Evolutionary conservation across 1,140 invertebrate species (phyloP), one percentile per base, ranked within the genome.

Genomic region (Halesus radiatus): DNA sequence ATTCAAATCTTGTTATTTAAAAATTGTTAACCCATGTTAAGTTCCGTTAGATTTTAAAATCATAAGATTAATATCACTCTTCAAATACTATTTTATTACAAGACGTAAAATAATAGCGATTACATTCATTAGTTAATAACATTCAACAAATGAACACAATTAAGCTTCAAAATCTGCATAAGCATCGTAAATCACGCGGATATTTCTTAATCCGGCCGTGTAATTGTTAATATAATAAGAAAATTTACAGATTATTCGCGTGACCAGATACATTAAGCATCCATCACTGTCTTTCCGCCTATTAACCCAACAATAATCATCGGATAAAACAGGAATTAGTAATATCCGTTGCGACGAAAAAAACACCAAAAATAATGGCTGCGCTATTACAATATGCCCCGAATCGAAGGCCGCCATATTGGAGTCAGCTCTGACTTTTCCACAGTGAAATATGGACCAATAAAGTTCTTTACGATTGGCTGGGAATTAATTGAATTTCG

Each of bases 401-500:
- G 29, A 52, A 37, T 13, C 50, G 37, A 20, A 72, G 68, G n/a
- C 68, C 45, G 68, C 68, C 68, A 72, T 72, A 18, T 72, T 50
- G 26, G 66, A 45, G 62, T 37, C 68, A 50, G 10, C 10, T 45
- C 18, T 5, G 68, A 52, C 32, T 72, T 60, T 45, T n/a, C 54
- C 54, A 7, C 18, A 22, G 53, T 76, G 53, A 76, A 76, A 76
- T 76, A 76, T 60, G 74, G 74, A 45, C 54, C 53, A 62, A 76
- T 76, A 76, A 76, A 76, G 18, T 37, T 37, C 15, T 76, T 76
- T 60, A 76, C 74, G 54, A 76, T 37, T 26, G 26, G 54, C n/a
- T 15, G 23, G 29, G 56, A 76, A 60, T 76, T 76, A 76, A 76
- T 76, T 76, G 74, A 76, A 76, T 76, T 76, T 76, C 56, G 74